phyloP scores from a whole-genome alignment of 2,797 vertebrate species.

The Ptychobarbus kaznakovi region DNA sequence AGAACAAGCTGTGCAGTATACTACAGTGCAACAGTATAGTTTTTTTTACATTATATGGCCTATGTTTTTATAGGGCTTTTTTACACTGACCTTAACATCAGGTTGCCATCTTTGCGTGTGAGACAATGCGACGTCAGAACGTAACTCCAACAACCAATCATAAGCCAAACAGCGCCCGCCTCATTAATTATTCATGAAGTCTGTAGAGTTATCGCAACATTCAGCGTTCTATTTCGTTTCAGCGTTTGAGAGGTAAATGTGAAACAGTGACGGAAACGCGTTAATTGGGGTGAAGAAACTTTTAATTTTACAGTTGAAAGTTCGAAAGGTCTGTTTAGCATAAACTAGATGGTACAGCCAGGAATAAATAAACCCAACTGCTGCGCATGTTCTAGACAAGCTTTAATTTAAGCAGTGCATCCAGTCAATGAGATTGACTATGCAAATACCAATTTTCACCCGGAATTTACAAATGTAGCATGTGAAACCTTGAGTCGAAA shows the following conservation, averaged over 20 bases:
- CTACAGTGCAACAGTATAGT: neutral
- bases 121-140: neutral
- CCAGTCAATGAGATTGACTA: neutral
- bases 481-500: neutral
- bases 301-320: neutral
- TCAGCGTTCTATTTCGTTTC: neutral
- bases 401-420: neutral
- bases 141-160: neutral
- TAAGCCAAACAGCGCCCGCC: neutral
- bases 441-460: neutral
- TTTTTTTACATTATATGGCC: neutral
- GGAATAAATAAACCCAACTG: neutral
- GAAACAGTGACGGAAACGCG: neutral
- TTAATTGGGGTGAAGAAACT: neutral
- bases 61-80: neutral
- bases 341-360: neutral
- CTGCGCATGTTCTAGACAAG: neutral
- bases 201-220: neutral
- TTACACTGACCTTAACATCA: neutral
- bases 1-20: neutral
- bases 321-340: neutral
- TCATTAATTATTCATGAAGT: neutral
- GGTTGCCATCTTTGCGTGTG: neutral
- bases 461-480: neutral
- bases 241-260: neutral